phyloP scores from a whole-genome alignment of 2,888 invertebrate species.

The Heliconius aoede region DNA sequence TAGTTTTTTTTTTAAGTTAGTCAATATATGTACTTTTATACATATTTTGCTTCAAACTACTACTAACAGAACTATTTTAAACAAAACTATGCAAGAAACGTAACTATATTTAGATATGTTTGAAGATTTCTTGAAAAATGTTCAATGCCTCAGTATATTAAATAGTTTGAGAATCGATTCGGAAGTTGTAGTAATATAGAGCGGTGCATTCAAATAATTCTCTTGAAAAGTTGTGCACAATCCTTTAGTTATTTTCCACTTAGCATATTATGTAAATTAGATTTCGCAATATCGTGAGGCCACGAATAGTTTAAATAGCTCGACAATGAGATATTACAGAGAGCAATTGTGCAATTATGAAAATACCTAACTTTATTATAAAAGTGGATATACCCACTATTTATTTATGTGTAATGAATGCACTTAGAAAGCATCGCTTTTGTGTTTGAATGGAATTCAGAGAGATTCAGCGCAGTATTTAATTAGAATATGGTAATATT shows the following conservation, averaged over 20 bases:
- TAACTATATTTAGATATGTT: neutral
- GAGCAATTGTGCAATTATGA: slow-evolving; percentile 44
- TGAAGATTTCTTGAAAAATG: slow-evolving; percentile 15
- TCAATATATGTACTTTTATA: too few species aligned
- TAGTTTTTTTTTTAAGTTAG: too few species aligned
- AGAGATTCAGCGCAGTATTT: neutral
- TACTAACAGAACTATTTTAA: neutral
- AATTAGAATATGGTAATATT: neutral
- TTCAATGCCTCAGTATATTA: slow-evolving; percentile 2
- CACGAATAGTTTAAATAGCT: slow-evolving; percentile 46
- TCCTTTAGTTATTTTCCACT: slow-evolving; percentile 53
- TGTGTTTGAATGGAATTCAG: neutral
- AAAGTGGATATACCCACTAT: slow-evolving; percentile 28
- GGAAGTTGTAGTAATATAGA: slow-evolving; percentile 19
- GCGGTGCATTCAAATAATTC: slow-evolving; percentile 29
- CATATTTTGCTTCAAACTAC: too few species aligned
- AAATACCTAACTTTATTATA: slow-evolving; percentile 40
- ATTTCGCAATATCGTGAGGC: slow-evolving; percentile 47
- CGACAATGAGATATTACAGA: slow-evolving; percentile 42
- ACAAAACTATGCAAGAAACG: neutral
- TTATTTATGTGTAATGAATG: neutral
- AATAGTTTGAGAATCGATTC: slow-evolving; percentile 16
- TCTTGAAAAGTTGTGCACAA: slow-evolving; percentile 43
- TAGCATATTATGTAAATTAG: slow-evolving; percentile 70
- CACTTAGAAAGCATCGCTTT: neutral